phyloP scores from a whole-genome alignment of 2,797 vertebrate genomes.

The Steatocranus sp. region DNA sequence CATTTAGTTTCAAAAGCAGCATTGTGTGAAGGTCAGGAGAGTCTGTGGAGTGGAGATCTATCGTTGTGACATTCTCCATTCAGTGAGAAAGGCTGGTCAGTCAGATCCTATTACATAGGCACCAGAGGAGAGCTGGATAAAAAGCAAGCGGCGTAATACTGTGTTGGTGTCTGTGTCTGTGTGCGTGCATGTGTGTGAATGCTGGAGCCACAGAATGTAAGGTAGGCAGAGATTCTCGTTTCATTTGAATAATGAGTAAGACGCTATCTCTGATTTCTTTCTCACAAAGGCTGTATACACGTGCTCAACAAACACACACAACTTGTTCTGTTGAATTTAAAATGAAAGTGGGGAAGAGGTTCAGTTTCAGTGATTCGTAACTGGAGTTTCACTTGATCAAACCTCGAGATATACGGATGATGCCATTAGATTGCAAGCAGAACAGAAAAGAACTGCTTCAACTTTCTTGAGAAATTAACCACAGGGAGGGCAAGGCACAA shows the following conservation, averaged over 20 bases:
- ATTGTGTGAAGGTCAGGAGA: conserved; percentile 77
- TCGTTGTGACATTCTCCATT: conserved; percentile 61
- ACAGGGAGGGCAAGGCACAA: not conserved
- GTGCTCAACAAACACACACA: not conserved
- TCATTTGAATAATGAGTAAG: conserved; percentile 31
- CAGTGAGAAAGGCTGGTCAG: conserved; percentile 49
- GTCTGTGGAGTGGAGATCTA: conserved; percentile 63
- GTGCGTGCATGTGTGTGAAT: not conserved
- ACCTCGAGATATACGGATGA: not conserved
- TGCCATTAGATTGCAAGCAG: not conserved
- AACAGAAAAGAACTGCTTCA: not conserved
- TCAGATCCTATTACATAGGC: conserved; percentile 56
- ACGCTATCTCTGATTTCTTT: not conserved
- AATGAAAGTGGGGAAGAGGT: not conserved
- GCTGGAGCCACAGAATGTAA: not conserved
- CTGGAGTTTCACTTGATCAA: not conserved
- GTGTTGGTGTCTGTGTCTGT: not conserved
- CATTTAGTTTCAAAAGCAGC: conserved; percentile 70
- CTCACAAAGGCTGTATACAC: not conserved
- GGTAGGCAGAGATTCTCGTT: conserved; percentile 30
- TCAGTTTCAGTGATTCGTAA: not conserved
- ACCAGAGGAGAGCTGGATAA: conserved; percentile 27
- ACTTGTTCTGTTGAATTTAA: not conserved
- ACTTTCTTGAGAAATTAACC: not conserved
- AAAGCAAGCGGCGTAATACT: conserved; percentile 12